Evolutionary conservation across 2,888 invertebrate genomes (phyloP).

Genomic region (Brachylomia viminalis): DNA sequence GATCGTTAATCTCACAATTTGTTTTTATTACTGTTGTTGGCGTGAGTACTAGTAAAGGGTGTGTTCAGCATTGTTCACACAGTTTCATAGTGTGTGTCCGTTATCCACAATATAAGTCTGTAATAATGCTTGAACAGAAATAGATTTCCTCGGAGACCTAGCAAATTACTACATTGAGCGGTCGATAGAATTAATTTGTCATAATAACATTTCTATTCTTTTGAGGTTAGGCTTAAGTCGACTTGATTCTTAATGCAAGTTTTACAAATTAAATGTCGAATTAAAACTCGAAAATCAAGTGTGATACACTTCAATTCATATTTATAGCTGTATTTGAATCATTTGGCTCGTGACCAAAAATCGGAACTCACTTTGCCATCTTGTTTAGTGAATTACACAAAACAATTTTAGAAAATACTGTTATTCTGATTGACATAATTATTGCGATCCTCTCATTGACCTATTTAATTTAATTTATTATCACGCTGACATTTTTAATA

Average conservation of each 20-base stretch:
- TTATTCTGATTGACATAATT: no score
- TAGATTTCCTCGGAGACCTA: neutral
- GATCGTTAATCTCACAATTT: constrained; percentile 39
- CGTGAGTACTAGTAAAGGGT: constrained; percentile 1
- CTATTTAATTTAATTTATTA: no score
- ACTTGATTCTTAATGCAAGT: neutral
- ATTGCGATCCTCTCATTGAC: no score
- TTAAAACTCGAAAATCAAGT: neutral
- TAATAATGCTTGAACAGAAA: neutral
- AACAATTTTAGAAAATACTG: no score
- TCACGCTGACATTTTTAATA: no score
- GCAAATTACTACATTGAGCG: no score
- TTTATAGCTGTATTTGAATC: neutral
- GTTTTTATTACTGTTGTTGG: constrained; percentile 44
- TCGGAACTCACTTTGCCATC: no score
- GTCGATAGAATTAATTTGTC: neutral
- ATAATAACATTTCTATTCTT: neutral
- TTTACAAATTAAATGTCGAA: neutral
- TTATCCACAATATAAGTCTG: neutral
- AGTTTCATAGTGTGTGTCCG: no score
- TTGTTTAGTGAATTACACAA: no score
- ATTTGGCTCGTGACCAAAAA: no score
- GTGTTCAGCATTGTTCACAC: constrained; percentile 12
- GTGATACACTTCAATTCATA: neutral
- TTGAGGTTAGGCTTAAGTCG: neutral